A percentile compares a stretch with the other conserved stretches of the same genome.
These are phyloP conservation scores for Callitettix versicolor DNA, from an alignment of 1,140 invertebrate species.

Conservation along the genomic window DNA sequence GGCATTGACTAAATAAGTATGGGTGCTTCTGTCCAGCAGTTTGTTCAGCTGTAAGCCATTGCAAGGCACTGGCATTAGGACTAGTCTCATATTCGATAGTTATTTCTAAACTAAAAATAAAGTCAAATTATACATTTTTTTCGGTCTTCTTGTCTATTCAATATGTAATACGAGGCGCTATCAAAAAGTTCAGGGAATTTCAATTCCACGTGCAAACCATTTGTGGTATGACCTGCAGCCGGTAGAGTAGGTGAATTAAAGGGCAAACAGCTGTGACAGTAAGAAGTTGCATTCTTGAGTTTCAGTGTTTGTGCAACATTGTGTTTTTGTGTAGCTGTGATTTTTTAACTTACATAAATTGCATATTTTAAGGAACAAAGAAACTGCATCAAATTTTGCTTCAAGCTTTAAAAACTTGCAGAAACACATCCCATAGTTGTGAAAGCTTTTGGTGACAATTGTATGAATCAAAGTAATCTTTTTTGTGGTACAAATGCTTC, in stretches of 20 bases:
- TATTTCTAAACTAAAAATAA: slow-evolving; percentile 45
- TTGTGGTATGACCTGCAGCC: too few species aligned
- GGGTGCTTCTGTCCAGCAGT: slow-evolving; percentile 80
- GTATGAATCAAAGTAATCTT: too few species aligned
- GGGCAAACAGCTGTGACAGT: not conserved
- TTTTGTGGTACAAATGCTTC: too few species aligned
- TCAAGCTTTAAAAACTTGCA: too few species aligned
- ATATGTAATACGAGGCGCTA: not conserved
- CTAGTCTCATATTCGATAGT: slow-evolving; percentile 63
- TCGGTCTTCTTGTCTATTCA: not conserved
- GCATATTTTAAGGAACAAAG: too few species aligned
- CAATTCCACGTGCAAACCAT: too few species aligned
- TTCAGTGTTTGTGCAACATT: not conserved
- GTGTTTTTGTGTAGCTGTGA: not conserved
- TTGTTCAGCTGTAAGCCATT: slow-evolving; percentile 80
- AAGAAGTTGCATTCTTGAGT: too few species aligned
- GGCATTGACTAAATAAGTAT: slow-evolving; percentile 87
- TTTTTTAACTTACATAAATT: not conserved
- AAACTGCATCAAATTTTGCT: too few species aligned
- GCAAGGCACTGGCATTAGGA: slow-evolving; percentile 65
- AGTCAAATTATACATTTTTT: too few species aligned
- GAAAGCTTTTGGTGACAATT: too few species aligned
- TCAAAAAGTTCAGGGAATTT: too few species aligned
- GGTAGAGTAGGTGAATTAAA: too few species aligned
- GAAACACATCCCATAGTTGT: not conserved